Evolutionary conservation across 2,797 vertebrate genomes (phyloP).

Genomic region (Halcyon chelicuti): DNA sequence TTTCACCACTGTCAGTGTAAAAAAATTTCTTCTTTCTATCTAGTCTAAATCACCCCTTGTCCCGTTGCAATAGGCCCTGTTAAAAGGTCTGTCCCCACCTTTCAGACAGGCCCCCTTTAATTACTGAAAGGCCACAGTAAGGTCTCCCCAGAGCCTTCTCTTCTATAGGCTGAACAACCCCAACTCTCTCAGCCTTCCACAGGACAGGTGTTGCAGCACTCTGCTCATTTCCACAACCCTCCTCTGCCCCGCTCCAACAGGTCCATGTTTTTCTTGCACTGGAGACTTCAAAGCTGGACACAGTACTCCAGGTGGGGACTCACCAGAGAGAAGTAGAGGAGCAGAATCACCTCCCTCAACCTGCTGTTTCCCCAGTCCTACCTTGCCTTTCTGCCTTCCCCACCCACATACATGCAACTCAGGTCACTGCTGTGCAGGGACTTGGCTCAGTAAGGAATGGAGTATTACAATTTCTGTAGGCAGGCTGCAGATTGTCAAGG

Average conservation of each 20-base stretch:
- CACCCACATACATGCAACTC: rapidly evolving
- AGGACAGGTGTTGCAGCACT: not conserved
- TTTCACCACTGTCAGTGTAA: not conserved
- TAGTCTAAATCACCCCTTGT: not conserved
- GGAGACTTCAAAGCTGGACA: not conserved
- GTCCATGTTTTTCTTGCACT: not conserved
- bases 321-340: not conserved
- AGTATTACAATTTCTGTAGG: rapidly evolving
- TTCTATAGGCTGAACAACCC: not conserved
- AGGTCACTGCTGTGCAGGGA: rapidly evolving
- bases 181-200: not conserved
- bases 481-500: not conserved
- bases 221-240: not conserved
- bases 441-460: rapidly evolving
- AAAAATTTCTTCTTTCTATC: not conserved
- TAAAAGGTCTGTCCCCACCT: not conserved
- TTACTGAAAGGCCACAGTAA: not conserved
- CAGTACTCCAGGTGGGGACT: not conserved
- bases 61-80: not conserved
- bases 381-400: not conserved
- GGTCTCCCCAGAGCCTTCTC: not conserved
- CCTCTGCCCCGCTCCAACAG: not conserved
- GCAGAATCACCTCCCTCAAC: not conserved
- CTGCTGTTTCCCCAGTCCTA: not conserved
- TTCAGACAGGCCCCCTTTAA: not conserved